Percentiles rank a stretch among this genome's conserved stretches.
Evolutionary conservation across 2,797 vertebrate genomes (phyloP).

Genomic region (Sciurus carolinensis): DNA sequence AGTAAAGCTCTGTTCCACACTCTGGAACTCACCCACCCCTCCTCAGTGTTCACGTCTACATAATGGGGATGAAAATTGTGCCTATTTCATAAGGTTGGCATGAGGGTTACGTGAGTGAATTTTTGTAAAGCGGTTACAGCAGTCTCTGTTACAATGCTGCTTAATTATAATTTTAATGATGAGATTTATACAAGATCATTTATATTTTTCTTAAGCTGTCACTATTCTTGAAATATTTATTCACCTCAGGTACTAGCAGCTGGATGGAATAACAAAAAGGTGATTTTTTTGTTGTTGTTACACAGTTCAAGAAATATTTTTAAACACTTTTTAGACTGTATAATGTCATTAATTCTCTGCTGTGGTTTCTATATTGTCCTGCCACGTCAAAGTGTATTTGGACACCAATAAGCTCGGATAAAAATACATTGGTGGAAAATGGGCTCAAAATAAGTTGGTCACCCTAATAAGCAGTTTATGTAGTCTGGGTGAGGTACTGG

Average conservation of each 20-base stretch:
- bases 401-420: constrained; percentile 76
- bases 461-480: constrained; percentile 84
- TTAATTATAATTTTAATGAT: not conserved
- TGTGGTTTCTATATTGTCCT: constrained; percentile 79
- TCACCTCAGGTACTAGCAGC: not conserved
- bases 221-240: constrained; percentile 39
- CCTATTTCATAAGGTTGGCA: not conserved
- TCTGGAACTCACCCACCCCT: too few relatives aligned
- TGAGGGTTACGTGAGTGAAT: not conserved
- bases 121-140: not conserved
- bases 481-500: constrained; percentile 70
- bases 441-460: constrained; percentile 77
- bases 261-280: constrained; percentile 53
- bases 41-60: not conserved
- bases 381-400: constrained; percentile 72
- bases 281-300: constrained; percentile 51
- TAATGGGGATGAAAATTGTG: not conserved
- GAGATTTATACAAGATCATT: not conserved
- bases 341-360: constrained; percentile 72
- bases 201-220: not conserved
- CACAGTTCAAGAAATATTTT: constrained; percentile 66
- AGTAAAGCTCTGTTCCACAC: fast-evolving
- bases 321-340: constrained; percentile 36
- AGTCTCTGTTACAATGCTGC: not conserved
- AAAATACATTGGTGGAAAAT: constrained; percentile 83